These are phyloP conservation scores for Mythimna ferrago DNA, from an alignment of 2,888 invertebrate genomes.

Conservation along the genomic window DNA sequence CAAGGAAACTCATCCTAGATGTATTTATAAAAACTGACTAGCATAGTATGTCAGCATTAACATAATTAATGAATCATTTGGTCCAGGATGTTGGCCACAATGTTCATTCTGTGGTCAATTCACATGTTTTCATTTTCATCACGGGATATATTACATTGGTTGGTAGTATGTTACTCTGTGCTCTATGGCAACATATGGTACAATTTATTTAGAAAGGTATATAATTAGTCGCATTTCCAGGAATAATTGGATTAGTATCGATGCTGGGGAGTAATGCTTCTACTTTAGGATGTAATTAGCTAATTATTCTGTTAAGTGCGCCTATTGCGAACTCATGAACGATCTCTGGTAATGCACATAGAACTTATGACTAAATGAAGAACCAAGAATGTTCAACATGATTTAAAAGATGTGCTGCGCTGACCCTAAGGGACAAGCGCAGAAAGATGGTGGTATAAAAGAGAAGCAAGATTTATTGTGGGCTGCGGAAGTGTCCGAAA, in stretches of 20 bases:
- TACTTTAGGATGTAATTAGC: slow-evolving; percentile 33
- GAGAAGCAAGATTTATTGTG: too few species aligned
- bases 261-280: slow-evolving; percentile 20
- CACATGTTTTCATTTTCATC: slow-evolving; percentile 15
- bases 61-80: slow-evolving; percentile 33
- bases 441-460: too few species aligned
- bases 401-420: too few species aligned
- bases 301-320: slow-evolving; percentile 21
- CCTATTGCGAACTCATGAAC: not conserved
- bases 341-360: not conserved
- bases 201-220: not conserved
- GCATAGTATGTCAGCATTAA: slow-evolving; percentile 1
- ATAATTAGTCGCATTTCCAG: slow-evolving; percentile 23
- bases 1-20: not conserved
- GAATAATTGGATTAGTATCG: slow-evolving; percentile 20
- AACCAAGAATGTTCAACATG: too few species aligned
- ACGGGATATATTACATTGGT: not conserved
- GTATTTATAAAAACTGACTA: slow-evolving; percentile 7
- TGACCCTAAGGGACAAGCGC: too few species aligned
- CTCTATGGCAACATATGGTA: slow-evolving; percentile 5
- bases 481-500: too few species aligned
- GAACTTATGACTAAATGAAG: not conserved
- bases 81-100: slow-evolving; percentile 17
- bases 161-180: not conserved
- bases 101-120: slow-evolving; percentile 21